Conservation (phyloP, 2,888 invertebrate species). For the Graphium colonna region DNA sequence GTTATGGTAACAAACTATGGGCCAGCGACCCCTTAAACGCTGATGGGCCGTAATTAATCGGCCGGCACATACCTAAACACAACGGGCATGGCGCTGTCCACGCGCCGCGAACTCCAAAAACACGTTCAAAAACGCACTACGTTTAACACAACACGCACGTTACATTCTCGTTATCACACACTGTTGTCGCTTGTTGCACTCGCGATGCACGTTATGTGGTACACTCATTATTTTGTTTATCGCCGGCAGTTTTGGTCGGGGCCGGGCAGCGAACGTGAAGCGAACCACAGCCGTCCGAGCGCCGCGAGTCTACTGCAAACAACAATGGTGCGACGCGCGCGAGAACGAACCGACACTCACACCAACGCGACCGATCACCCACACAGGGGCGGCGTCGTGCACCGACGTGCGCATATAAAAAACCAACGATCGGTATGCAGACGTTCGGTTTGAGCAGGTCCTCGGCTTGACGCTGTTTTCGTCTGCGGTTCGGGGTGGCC, state of each 20-base stretch:
- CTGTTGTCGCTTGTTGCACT: conserved; percentile 73
- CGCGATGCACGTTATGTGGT: conserved; percentile 68
- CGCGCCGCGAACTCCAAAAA: conserved; percentile 66
- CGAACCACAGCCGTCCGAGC: conserved; percentile 53
- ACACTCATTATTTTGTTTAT: conserved; percentile 77
- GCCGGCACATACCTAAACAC: conserved; percentile 73
- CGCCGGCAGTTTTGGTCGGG: conserved; percentile 61
- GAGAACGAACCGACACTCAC: conserved; percentile 60
- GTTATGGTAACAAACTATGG: conserved; percentile 54
- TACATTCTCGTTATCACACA: conserved; percentile 76
- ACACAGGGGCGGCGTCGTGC: conserved; percentile 52
- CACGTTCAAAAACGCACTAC: conserved; percentile 65
- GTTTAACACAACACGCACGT: conserved; percentile 73
- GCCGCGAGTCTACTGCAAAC: conserved; percentile 73
- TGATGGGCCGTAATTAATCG: conserved; percentile 75
- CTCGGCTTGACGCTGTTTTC: conserved; percentile 78
- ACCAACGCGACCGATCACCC: conserved; percentile 44
- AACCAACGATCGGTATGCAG: conserved; percentile 80
- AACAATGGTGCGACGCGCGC: conserved; percentile 65
- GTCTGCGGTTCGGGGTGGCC: conserved; percentile 74
- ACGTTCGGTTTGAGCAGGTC: conserved; percentile 79
- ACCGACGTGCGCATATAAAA: conserved; percentile 71
- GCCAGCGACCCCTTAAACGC: conserved; percentile 64
- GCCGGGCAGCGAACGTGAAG: conserved; percentile 51
- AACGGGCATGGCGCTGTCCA: conserved; percentile 69